These are phyloP conservation scores for Abscondita cerata DNA, from an alignment of 2,888 invertebrate genomes.

Conservation along the genomic window DNA sequence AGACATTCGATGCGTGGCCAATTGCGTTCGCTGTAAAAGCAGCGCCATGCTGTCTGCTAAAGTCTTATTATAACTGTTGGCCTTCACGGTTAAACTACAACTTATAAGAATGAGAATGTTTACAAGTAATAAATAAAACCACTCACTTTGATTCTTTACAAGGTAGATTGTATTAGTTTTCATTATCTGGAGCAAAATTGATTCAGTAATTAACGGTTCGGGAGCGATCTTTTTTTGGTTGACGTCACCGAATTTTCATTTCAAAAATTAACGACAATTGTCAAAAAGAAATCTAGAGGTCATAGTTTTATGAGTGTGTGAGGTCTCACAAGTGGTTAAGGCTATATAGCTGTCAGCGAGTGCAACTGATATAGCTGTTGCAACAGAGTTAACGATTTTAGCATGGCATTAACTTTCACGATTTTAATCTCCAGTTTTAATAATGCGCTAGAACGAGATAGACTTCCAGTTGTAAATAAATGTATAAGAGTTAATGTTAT, in stretches of 20 bases:
- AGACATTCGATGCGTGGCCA: conserved; percentile 30
- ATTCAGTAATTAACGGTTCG: conserved; percentile 1
- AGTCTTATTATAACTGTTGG: conserved; percentile 30
- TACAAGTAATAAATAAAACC: conserved; percentile 23
- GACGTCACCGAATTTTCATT: not conserved
- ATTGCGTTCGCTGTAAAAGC: conserved; percentile 31
- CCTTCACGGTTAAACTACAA: conserved; percentile 28
- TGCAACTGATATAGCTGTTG: conserved; percentile 33
- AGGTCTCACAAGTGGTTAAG: conserved; percentile 35
- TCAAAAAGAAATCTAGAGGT: conserved; percentile 27
- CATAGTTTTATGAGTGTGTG: conserved; percentile 33
- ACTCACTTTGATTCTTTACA: conserved; percentile 18
- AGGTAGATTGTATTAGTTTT: conserved; percentile 9
- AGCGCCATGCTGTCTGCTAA: conserved; percentile 36
- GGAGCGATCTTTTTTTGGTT: no score
- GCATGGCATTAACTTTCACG: conserved; percentile 17
- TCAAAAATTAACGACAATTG: not conserved
- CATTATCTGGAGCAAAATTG: conserved; percentile 7
- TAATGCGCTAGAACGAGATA: conserved; percentile 16
- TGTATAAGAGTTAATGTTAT: conserved; percentile 17
- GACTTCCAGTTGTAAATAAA: conserved; percentile 13
- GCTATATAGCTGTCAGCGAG: conserved; percentile 32
- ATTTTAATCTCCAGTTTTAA: conserved; percentile 4
- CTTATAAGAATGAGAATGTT: conserved; percentile 30
- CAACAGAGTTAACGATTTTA: conserved; percentile 19